Base-by-base conservation (phyloP, 2,888 invertebrate genomes). In the Bombylius major region DNA sequence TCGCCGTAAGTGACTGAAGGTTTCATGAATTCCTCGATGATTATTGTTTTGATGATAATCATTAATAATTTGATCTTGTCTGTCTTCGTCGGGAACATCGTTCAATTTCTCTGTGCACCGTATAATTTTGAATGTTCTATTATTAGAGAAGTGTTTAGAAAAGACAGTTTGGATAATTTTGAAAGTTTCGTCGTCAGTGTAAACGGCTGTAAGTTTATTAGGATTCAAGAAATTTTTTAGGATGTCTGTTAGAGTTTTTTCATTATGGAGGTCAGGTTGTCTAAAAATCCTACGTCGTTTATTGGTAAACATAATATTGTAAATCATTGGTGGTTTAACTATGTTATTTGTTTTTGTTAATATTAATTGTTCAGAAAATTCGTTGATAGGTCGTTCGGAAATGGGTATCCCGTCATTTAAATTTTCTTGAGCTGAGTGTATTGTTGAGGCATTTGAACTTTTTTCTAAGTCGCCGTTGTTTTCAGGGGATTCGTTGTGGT, bases 101-200 rank as follows among this genome's bases (percentile, higher is more conserved):
- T 45, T 31, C 34, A 57, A 45, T 23, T 50, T 57, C 32, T 54
- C 49, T 4, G 23, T 44, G 13, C 53, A 56, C 36, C 56, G 42
- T 42, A 55, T 44, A 32, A 58, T 33, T 36, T 48, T 55, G 34
- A 61, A 57, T 11, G 39, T 31, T 49, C 47, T 58, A 47, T 50
- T 56, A 23, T 59, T 50, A 5, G 60, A 53, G 44, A 56, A 61
- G 31, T 55, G 56, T 55, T 56, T 56, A 11, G 60, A 60, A 53
- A 56, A 61, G 11, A 53, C 32, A 14, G n/a, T 8, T 54, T 59
- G 61, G 31, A 61, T 48, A 4, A 54, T 36, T 34, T 34, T 45
- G 34, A 61, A 61, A 5, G 47, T 60, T 45, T 51, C 45, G 23
- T 52, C 46, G n/a, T 52, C 46, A n/a, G 52, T 52, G 7, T 46